These are phyloP conservation scores for Kradibia gibbosae DNA, from an alignment of 1,140 invertebrate species.

Conservation along the genomic window DNA sequence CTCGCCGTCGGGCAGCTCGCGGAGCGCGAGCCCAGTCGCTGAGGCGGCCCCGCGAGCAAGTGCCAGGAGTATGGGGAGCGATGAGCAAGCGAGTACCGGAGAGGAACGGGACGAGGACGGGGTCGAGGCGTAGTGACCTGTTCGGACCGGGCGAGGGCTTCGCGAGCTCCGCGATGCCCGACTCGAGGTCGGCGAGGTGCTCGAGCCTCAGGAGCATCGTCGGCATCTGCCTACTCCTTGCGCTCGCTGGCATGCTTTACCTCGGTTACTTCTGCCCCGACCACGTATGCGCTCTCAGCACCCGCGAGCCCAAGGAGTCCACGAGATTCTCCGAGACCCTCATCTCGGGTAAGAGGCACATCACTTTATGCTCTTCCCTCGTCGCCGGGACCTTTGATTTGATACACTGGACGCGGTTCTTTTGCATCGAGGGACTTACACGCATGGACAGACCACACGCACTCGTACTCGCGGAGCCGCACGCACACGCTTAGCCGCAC, in stretches of 20 bases:
- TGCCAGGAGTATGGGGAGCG: constrained; percentile 15
- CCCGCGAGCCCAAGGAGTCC: constrained; percentile 74
- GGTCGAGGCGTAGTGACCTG: constrained; percentile 9
- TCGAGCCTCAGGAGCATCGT: constrained; percentile 80
- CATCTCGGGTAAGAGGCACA: constrained; percentile 55
- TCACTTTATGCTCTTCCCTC: not conserved
- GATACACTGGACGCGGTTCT: too few species aligned
- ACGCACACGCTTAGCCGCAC: too few species aligned
- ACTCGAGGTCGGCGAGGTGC: constrained; percentile 61
- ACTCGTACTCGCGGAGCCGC: not conserved
- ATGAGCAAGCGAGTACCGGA: constrained; percentile 36
- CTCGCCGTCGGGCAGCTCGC: not conserved
- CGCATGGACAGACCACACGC: too few species aligned
- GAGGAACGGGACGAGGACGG: constrained; percentile 27
- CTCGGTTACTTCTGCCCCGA: constrained; percentile 92
- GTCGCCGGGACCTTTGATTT: too few species aligned
- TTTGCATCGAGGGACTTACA: too few species aligned
- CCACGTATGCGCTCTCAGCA: constrained; percentile 85
- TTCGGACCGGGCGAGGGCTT: constrained; percentile 51
- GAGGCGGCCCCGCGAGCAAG: not conserved
- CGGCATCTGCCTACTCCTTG: constrained; percentile 83
- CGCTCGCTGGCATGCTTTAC: constrained; percentile 86
- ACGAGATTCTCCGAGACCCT: constrained; percentile 66
- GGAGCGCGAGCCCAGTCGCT: not conserved
- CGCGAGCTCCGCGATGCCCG: constrained; percentile 57